Conservation (phyloP, 2,797 vertebrate genomes). For the Notolabrus celidotus region DNA sequence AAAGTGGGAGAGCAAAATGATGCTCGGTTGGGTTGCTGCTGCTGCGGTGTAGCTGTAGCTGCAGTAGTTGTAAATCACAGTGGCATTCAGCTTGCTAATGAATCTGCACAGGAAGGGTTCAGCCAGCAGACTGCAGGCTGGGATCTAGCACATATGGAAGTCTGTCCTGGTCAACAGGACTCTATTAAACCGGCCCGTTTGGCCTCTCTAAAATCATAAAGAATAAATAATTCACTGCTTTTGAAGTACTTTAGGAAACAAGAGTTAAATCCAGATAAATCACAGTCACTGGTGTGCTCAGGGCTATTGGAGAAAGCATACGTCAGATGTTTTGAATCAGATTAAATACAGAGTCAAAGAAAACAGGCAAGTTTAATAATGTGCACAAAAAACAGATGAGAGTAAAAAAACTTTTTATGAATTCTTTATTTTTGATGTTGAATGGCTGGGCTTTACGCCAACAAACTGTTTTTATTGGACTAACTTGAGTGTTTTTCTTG, state of each 20-base stretch:
- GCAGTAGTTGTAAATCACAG: conserved; percentile 78
- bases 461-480: conserved; percentile 39
- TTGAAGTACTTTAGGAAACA: not conserved
- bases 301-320: not conserved
- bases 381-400: not conserved
- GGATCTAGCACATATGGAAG: conserved; percentile 61
- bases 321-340: not conserved
- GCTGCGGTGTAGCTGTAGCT: conserved; percentile 63
- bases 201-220: conserved; percentile 26
- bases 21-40: conserved; percentile 35
- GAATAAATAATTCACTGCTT: conserved; percentile 5
- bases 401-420: not conserved
- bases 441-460: conserved; percentile 4
- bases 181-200: conserved; percentile 33
- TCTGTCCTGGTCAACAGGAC: conserved; percentile 39
- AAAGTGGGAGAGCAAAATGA: conserved; percentile 57
- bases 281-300: not conserved
- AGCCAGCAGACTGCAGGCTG: conserved; percentile 55
- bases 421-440: conserved; percentile 12
- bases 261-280: not conserved
- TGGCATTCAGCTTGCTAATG: conserved; percentile 69
- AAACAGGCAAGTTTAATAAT: not conserved
- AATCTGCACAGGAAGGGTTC: conserved; percentile 68
- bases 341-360: not conserved
- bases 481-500: conserved; percentile 43